Percentiles rank a stretch among this genome's conserved stretches.
phyloP scores from a whole-genome alignment of 2,797 vertebrate species.

The Sparidentex hasta region DNA sequence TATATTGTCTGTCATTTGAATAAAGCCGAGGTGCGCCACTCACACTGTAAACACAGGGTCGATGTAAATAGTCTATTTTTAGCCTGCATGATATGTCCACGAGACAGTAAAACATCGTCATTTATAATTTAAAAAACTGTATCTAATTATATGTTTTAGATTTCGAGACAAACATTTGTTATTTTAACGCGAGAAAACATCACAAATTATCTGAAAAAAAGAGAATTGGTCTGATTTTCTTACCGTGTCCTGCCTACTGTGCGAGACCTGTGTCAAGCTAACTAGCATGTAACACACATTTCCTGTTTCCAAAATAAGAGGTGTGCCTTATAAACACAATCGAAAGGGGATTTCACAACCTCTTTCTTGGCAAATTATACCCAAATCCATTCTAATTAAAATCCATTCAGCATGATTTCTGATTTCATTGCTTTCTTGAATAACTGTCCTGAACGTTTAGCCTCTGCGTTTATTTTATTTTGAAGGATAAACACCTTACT shows the following conservation, averaged over 20 bases:
- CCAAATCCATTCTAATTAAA: rapidly evolving
- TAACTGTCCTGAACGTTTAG: rapidly evolving
- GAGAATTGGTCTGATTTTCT: conserved; percentile 22
- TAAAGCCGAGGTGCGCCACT: conserved; percentile 32
- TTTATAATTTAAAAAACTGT: neutral
- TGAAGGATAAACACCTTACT: conserved; percentile 15
- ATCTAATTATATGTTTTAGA: neutral
- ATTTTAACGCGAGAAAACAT: no score
- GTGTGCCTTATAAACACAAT: neutral
- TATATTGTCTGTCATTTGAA: neutral
- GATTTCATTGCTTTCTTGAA: rapidly evolving
- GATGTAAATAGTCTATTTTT: conserved; percentile 36
- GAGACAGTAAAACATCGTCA: neutral
- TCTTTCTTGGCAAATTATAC: neutral
- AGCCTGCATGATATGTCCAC: neutral
- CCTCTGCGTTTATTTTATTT: conserved; percentile 7
- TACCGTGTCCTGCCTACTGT: conserved; percentile 70
- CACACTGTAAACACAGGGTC: conserved; percentile 54
- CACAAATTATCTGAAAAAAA: neutral
- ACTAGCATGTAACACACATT: rapidly evolving
- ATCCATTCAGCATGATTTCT: rapidly evolving
- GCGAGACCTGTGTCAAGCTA: conserved; percentile 29
- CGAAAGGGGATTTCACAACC: rapidly evolving
- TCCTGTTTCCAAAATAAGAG: conserved; percentile 64
- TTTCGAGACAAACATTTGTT: no score